phyloP scores from a whole-genome alignment of 2,797 vertebrate genomes.

The Orientallactaga sibirica region DNA sequence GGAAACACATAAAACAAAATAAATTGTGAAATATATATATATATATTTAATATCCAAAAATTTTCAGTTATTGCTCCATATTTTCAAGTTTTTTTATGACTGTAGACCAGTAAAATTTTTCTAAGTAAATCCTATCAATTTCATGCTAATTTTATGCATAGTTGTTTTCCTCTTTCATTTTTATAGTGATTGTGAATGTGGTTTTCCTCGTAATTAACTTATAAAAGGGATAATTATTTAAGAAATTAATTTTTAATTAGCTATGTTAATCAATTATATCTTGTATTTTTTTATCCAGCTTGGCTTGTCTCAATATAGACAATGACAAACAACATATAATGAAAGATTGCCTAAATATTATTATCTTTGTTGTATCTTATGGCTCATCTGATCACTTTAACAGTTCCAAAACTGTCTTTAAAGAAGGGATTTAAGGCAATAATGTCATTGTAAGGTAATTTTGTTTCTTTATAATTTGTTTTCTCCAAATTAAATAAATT shows the following conservation, averaged over 20 bases:
- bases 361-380: neutral
- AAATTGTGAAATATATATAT: neutral
- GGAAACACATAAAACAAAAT: neutral
- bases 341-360: neutral
- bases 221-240: neutral
- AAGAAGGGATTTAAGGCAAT: neutral
- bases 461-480: slow-evolving; percentile 23
- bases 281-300: neutral
- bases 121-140: neutral
- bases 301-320: neutral
- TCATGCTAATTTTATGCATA: neutral
- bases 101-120: neutral
- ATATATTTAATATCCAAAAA: neutral
- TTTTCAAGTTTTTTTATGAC: neutral
- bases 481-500: neutral
- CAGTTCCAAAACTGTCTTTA: neutral
- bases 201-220: too few relatives aligned
- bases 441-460: neutral
- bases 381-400: neutral
- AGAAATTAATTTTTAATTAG: neutral
- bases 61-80: neutral
- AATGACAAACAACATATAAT: neutral
- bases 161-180: neutral
- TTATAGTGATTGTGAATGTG: neutral
- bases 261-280: neutral